These are phyloP conservation scores for Drosophila grimshawi DNA, from an alignment of 1,140 invertebrate species.

Conservation along the genomic window DNA sequence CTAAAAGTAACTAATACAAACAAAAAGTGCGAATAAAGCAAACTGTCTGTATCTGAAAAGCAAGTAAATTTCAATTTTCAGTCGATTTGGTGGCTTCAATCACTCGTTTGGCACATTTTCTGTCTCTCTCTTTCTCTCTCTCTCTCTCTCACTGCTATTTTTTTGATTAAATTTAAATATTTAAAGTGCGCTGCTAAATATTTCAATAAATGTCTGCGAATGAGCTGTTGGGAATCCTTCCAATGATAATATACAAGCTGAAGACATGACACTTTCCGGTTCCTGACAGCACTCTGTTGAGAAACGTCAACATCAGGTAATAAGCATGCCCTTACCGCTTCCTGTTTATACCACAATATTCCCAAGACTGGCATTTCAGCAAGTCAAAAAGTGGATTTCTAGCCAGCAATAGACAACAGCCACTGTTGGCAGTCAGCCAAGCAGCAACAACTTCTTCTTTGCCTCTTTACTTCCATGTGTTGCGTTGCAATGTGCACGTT, in stretches of 20 bases:
- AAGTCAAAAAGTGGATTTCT: conserved; percentile 43
- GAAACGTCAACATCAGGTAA: conserved; percentile 79
- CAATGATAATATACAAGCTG: conserved; percentile 49
- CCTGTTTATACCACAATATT: conserved; percentile 49
- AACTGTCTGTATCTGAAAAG: background rate
- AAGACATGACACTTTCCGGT: conserved; percentile 65
- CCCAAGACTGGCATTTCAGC: conserved; percentile 24
- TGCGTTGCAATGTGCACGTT: conserved; percentile 33
- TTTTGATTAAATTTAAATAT: conserved; percentile 44
- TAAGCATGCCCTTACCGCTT: conserved; percentile 61
- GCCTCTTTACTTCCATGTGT: background rate
- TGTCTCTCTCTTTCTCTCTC: too few relatives aligned
- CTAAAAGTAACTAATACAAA: conserved; percentile 1
- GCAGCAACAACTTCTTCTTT: background rate
- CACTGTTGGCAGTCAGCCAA: conserved; percentile 6
- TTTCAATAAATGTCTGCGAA: conserved; percentile 28
- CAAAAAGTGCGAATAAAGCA: background rate
- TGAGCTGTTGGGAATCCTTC: background rate
- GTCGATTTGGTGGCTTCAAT: background rate
- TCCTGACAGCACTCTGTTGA: conserved; percentile 31
- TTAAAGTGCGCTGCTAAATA: conserved; percentile 30
- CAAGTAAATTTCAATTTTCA: conserved; percentile 8
- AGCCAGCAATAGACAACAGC: background rate
- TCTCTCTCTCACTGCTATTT: too few relatives aligned
- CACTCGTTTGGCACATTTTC: too few relatives aligned